Conservation (phyloP, 1,140 invertebrate genomes). For the Drosophila melanogaster region Release_6_plus_ISO1_MT NT_033777.3:24896501-24897000, state of each 20-base stretch:
- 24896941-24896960: slow-evolving; percentile 66
- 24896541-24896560: no score
- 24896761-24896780: slow-evolving; percentile 94
- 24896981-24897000: slow-evolving; percentile 92
- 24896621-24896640: slow-evolving; percentile 91
- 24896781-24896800: slow-evolving; percentile 93
- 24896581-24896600: slow-evolving; percentile 90
- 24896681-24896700: slow-evolving; percentile 47
- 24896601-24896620: slow-evolving; percentile 92
- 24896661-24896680: slow-evolving; percentile 92
- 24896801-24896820: slow-evolving; percentile 91
- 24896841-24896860: slow-evolving; percentile 88
- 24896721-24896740: slow-evolving; percentile 89
- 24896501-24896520: slow-evolving; percentile 92
- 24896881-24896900: no score
- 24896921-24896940: slow-evolving; percentile 69
- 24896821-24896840: slow-evolving; percentile 92
- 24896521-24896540: slow-evolving; percentile 86
- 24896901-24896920: background rate
- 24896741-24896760: slow-evolving; percentile 95
- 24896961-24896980: slow-evolving; percentile 86
- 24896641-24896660: slow-evolving; percentile 92
- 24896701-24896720: background rate
- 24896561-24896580: slow-evolving; percentile 13
- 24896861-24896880: slow-evolving; percentile 88